A percentile compares a stretch with the other conserved stretches of the same genome.
These are phyloP conservation scores for Apostichopus japonicus DNA, from an alignment of 35 echinoderm and acorn worm genomes.

Conservation along the genomic window DNA sequence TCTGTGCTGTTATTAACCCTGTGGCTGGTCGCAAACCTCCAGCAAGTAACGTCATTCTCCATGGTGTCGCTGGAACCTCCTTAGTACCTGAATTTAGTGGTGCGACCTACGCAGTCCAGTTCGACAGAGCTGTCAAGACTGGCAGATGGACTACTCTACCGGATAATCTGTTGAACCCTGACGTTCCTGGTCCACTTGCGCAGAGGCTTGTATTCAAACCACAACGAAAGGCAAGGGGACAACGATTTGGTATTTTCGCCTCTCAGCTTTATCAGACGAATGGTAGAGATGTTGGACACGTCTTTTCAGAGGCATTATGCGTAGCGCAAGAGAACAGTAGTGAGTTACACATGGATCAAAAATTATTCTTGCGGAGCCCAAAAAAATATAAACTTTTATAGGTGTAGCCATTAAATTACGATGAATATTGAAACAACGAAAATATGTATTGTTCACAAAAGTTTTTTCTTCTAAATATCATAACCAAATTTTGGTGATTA, in stretches of 20 bases:
- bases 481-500: no score
- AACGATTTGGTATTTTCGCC: conserved; percentile 7
- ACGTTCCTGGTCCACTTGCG: background rate
- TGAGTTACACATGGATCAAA: background rate
- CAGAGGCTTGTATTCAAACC: background rate
- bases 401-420: no score
- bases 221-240: background rate
- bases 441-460: no score
- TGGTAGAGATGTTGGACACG: background rate
- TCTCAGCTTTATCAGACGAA: conserved; percentile 6
- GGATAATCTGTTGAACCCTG: background rate
- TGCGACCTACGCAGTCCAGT: background rate
- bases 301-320: background rate
- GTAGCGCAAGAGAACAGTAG: conserved; percentile 1
- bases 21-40: background rate
- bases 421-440: no score
- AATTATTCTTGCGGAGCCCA: no score
- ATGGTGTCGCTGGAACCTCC: background rate
- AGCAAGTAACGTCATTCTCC: background rate
- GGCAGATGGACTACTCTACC: background rate
- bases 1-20: conserved; percentile 17
- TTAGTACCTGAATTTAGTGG: background rate
- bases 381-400: no score
- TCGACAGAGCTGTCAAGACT: background rate
- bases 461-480: no score